Evolutionary conservation across 1,140 invertebrate genomes (phyloP), one percentile per base, ranked within the genome.

Genomic region (Ips typographus): DNA sequence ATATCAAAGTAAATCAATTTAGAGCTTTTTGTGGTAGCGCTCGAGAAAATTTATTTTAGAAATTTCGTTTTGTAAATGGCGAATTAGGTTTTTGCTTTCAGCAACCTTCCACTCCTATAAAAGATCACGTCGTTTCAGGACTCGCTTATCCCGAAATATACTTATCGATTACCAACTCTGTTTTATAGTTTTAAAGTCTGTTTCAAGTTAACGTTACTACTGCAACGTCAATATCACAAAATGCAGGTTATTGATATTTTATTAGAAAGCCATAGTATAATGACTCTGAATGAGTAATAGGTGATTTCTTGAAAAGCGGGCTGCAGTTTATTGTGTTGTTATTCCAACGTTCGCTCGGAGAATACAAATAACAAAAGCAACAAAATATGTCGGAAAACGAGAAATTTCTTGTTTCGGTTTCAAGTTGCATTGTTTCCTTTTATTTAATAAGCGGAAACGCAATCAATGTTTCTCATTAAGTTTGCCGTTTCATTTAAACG

Each of bases 1-100:
- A 56, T 56, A 56, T 56, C 53, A 56, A 56, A 56, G 53, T 4
- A 56, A 56, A 56, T 56, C n/a, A 36, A 56, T 56, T 56, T 56
- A 56, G 22, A 38, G 4, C 22, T 56, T 56, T 37, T 56, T 56
- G 53, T 56, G 39, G 37, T 37, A 37, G 37, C 53, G 53, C n/a
- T n/a, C 7, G 2, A n/a, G 36, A 55, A 55, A 55, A n/a, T 55
- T n/a, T 55, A 37, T 55, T 55, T 55, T 55, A 38, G 53, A 56
- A 56, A 56, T 56, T 56, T 56, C 2, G 37, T 56, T 56, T 56
- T 56, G 7, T 36, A 56, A n/a, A 36, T 36, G 37, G 3, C 7
- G 4, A 36, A 38, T 37, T 56, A 36, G n/a, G 22, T n/a, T 56
- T 56, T 56, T 40, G n/a, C 53, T 56, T 56, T 56, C 37, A 39